Percentiles rank a stretch among this genome's conserved stretches.
These are phyloP conservation scores for Donacobius atricapilla DNA, from an alignment of 2,113 vertebrate species.

Conservation along the genomic window DNA sequence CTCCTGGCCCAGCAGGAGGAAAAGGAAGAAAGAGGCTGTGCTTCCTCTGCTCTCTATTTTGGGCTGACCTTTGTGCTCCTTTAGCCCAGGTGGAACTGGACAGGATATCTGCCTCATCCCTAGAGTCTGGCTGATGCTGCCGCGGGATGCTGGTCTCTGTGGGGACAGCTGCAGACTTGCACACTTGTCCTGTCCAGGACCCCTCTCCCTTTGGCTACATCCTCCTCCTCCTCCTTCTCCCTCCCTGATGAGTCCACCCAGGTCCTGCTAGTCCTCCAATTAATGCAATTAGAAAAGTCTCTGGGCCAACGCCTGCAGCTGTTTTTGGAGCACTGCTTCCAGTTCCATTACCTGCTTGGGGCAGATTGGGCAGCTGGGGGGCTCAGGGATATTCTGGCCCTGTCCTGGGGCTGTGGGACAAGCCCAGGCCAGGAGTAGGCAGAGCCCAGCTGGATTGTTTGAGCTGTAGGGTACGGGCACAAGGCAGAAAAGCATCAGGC, in stretches of 20 bases:
- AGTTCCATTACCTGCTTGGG: background rate
- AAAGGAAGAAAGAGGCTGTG: background rate
- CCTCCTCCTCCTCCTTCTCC: background rate
- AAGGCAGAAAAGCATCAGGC: fast-evolving
- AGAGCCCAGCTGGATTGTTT: background rate
- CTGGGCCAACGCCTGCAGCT: fast-evolving
- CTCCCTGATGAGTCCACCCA: background rate
- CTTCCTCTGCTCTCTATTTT: background rate
- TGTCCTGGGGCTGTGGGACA: background rate
- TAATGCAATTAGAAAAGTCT: background rate
- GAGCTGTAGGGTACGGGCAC: fast-evolving
- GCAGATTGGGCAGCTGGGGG: fast-evolving
- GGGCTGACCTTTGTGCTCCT: background rate
- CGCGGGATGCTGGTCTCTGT: fast-evolving
- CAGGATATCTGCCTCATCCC: background rate
- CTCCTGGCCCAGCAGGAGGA: background rate
- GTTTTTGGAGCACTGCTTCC: background rate
- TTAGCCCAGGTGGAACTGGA: background rate
- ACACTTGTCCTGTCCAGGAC: too few species aligned
- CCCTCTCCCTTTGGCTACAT: background rate
- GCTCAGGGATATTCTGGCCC: fast-evolving
- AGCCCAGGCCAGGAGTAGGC: background rate
- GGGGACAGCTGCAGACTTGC: background rate
- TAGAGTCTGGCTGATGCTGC: background rate
- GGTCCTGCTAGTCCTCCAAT: background rate